A percentile compares a stretch with the other conserved stretches of the same genome.
Conservation (phyloP, 2,113 vertebrate species). For the Pipa parva region DNA sequence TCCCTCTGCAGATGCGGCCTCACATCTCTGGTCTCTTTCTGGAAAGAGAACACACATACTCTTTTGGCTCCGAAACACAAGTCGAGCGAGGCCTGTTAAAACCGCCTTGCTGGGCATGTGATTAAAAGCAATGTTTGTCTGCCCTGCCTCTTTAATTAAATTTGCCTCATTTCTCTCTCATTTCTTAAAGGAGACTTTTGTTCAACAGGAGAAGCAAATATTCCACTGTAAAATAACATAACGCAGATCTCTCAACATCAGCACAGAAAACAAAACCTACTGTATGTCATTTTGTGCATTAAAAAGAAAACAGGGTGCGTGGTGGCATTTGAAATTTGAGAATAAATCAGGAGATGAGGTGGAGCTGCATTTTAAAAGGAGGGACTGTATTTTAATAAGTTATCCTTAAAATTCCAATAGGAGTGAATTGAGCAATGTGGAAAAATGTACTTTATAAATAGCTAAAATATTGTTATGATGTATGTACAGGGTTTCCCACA, state of each 20-base stretch:
- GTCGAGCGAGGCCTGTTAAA: constrained; percentile 18
- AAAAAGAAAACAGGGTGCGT: constrained; percentile 2
- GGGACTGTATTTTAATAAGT: neutral
- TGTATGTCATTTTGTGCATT: constrained; percentile 19
- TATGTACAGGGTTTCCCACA: no score
- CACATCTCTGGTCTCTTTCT: constrained; percentile 3
- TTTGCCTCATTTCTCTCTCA: constrained; percentile 10
- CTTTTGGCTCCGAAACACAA: constrained; percentile 19
- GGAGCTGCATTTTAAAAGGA: constrained; percentile 6
- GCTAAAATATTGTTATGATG: no score
- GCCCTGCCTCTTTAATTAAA: constrained; percentile 33
- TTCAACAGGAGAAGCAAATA: constrained; percentile 26
- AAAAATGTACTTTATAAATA: no score
- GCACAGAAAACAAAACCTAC: constrained; percentile 38
- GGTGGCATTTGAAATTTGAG: constrained; percentile 22
- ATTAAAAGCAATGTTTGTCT: constrained; percentile 28
- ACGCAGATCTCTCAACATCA: constrained; percentile 30
- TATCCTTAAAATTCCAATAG: constrained; percentile 8
- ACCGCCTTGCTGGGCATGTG: constrained; percentile 29
- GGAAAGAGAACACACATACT: constrained; percentile 28
- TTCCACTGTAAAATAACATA: constrained; percentile 31
- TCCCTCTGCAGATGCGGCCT: neutral
- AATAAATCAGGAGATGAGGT: constrained; percentile 31
- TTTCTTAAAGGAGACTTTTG: constrained; percentile 31
- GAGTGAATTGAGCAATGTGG: neutral